Evolutionary conservation across 2,113 vertebrate species (phyloP).

Genomic region (Chitala chitala): DNA sequence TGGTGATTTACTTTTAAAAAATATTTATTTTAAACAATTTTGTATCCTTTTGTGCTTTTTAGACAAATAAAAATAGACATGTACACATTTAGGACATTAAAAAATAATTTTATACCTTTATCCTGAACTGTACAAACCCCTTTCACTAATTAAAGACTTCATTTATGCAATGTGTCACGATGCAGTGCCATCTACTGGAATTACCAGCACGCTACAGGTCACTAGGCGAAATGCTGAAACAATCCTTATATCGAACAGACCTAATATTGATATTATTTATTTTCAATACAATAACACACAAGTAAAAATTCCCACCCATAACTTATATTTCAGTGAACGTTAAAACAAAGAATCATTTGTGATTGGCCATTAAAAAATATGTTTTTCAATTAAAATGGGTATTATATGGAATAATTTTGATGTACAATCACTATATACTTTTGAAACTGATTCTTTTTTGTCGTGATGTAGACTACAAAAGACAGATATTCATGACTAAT

Average conservation of each 20-base stretch:
- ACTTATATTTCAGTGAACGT: slow-evolving; percentile 1
- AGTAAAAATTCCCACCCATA: background rate
- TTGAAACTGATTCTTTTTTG: no score
- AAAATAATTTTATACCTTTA: background rate
- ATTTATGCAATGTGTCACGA: slow-evolving; percentile 39
- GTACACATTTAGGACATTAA: no score
- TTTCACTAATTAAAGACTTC: background rate
- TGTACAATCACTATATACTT: no score
- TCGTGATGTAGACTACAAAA: no score
- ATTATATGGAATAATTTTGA: no score
- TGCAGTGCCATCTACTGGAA: slow-evolving; percentile 59
- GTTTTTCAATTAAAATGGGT: no score
- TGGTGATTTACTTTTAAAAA: slow-evolving; percentile 2
- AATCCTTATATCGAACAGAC: no score
- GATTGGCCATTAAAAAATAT: no score
- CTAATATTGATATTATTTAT: slow-evolving; percentile 1
- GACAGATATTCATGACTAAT: no score
- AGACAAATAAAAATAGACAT: background rate
- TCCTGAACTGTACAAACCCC: background rate
- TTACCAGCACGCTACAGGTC: slow-evolving; percentile 41
- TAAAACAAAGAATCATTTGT: no score
- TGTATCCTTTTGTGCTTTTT: background rate
- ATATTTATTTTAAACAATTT: background rate
- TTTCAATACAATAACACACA: background rate
- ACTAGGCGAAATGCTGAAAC: no score